Evolutionary conservation across 2,113 vertebrate genomes (phyloP), one percentile per base, ranked within the genome.

Genomic region (Neotragus pygmaeus): DNA sequence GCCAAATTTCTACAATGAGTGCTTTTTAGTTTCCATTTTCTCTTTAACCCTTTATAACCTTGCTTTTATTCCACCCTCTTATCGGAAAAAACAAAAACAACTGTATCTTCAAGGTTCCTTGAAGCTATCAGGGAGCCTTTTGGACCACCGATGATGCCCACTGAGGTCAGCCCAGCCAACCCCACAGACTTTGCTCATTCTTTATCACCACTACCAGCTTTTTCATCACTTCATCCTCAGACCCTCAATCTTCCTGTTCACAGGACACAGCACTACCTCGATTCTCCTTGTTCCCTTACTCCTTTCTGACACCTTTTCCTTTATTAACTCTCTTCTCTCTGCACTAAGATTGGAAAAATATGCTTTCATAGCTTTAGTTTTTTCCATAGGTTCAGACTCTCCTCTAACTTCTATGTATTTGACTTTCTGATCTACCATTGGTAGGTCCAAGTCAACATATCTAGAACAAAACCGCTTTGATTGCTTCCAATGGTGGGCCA

Each of bases 1-100:
- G 98, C 97, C 98, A 98, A 97, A 96, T 95, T 94, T 90, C 94
- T 96, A 98, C 97, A 98, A 97, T 95, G 94, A 96, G 75, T 90
- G 95, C 80, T 81, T 97, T 97, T 93, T 45, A 77, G 86, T 81
- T 92, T 96, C 80, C 39, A 81, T 83, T 75, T 95, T 91, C 95
- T 88, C 84, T 88, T 98, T 97, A 98, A 96, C 95, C 82, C 86
- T 93, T 95, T 93, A 53, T 1, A 92, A 83, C 43, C 94, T 92
- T 94, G 57, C 25, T 88, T 95, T 94, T 55, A 93, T 75, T 94
- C 51, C 62, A 80, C 27, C 3, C 10, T 64, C 73, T 93, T 53
- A 81, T 58, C 21, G 90, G 45, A 94, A 93, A 93, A 81, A 57
- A 75, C 36, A 75, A 75, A 43, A 43, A 88, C 73, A 55, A 58